Evolutionary conservation across 2,797 vertebrate species (phyloP).

Genomic region (Onychomys torridus): DNA sequence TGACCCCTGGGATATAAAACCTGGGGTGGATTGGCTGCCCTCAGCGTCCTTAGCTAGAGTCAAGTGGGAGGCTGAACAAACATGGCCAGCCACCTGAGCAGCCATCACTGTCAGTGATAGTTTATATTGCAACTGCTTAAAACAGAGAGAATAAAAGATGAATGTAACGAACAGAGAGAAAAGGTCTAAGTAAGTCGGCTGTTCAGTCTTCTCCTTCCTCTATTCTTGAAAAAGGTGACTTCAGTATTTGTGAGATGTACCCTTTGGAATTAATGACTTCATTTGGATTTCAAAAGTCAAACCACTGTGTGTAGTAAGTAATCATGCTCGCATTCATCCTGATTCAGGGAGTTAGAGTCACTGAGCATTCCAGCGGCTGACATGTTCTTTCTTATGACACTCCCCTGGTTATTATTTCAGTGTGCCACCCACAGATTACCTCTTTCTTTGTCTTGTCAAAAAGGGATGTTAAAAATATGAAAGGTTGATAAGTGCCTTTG

Average conservation of each 20-base stretch:
- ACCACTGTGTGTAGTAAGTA: neutral
- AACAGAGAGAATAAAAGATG: slow-evolving; percentile 6
- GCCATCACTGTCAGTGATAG: neutral
- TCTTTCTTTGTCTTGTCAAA: slow-evolving; percentile 72
- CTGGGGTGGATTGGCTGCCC: neutral
- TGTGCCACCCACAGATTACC: neutral
- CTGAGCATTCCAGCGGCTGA: neutral
- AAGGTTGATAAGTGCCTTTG: slow-evolving; percentile 60
- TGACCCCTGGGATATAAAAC: neutral
- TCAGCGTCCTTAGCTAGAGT: neutral
- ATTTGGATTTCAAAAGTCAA: slow-evolving; percentile 54
- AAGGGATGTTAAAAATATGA: slow-evolving; percentile 45
- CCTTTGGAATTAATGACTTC: slow-evolving; percentile 25
- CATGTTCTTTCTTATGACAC: slow-evolving; percentile 25
- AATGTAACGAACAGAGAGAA: neutral
- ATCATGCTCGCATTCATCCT: neutral
- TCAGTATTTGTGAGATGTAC: neutral
- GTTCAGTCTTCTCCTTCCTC: slow-evolving; percentile 13
- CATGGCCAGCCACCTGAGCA: no score
- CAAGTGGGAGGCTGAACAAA: rapidly evolving
- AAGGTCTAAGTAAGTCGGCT: neutral
- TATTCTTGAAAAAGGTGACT: neutral
- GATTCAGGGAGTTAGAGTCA: neutral
- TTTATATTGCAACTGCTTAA: neutral
- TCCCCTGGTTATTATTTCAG: slow-evolving; percentile 65